Conservation (phyloP, 2,113 vertebrate species). For the Chrysochloris asiatica region DNA sequence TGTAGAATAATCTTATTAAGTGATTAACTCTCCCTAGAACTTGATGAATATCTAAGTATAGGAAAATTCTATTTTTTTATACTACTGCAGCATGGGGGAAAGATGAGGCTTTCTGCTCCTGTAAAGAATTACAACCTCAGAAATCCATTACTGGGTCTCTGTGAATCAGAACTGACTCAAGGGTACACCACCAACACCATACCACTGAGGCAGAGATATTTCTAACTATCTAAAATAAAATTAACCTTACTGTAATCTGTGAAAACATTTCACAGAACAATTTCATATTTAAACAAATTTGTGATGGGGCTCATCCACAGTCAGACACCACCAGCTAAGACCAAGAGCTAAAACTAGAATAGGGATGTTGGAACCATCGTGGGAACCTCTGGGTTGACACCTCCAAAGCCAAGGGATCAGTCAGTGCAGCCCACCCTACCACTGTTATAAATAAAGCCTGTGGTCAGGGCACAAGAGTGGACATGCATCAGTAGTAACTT, state of each 20-base stretch:
- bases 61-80: not conserved
- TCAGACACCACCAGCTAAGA: not conserved
- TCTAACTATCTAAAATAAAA: not conserved
- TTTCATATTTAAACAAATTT: conserved; percentile 38
- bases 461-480: not conserved
- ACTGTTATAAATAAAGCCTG: not conserved
- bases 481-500: not conserved
- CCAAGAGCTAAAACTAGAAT: not conserved
- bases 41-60: conserved; percentile 7
- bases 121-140: no score
- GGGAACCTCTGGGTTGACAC: not conserved
- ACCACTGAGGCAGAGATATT: not conserved
- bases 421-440: not conserved
- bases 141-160: no score
- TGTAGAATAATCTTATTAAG: not conserved
- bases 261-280: not conserved
- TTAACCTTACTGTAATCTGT: not conserved
- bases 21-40: not conserved
- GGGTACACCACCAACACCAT: no score
- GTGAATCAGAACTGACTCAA: no score
- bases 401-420: not conserved
- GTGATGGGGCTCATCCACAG: not conserved
- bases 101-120: no score
- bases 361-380: not conserved
- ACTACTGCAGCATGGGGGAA: no score